Conservation (phyloP, 2,113 vertebrate species). For the Polypterus bichir region DNA sequence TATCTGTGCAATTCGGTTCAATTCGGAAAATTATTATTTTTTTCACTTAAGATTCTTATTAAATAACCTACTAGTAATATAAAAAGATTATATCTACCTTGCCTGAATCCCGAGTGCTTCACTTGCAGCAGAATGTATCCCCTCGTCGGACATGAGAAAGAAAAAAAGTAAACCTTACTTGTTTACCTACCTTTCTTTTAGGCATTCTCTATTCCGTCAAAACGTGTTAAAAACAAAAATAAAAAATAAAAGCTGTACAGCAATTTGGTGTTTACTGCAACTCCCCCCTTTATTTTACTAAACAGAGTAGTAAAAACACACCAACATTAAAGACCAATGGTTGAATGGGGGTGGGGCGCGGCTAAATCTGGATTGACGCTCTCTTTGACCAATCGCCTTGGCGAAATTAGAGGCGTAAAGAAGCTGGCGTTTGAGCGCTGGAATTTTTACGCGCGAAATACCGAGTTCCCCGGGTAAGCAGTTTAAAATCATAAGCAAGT, state of each 20-base stretch:
- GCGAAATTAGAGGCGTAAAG: constrained; percentile 39
- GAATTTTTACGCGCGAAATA: constrained; percentile 48
- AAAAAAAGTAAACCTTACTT: constrained; percentile 23
- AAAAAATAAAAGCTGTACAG: constrained; percentile 39
- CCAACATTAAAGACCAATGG: constrained; percentile 54
- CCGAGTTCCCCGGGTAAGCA: constrained; percentile 22
- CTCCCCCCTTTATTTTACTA: constrained; percentile 52
- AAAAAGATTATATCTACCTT: too few species aligned
- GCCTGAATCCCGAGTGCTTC: too few species aligned
- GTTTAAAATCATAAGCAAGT: too few species aligned
- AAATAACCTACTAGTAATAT: too few species aligned
- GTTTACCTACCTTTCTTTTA: constrained; percentile 65
- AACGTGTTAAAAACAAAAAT: constrained; percentile 40
- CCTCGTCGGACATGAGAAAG: constrained; percentile 22
- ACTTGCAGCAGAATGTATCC: too few species aligned
- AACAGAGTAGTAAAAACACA: constrained; percentile 66
- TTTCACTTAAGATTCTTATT: too few species aligned
- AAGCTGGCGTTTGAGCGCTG: constrained; percentile 53
- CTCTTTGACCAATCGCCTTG: constrained; percentile 41
- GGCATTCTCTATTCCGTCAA: constrained; percentile 55
- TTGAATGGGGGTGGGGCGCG: constrained; percentile 61
- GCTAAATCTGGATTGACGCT: constrained; percentile 53
- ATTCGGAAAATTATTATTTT: too few species aligned
- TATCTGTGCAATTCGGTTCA: too few species aligned
- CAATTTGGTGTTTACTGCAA: constrained; percentile 43